Conservation (phyloP, 2,888 invertebrate species). For the Leptopterna dolabrata region DNA sequence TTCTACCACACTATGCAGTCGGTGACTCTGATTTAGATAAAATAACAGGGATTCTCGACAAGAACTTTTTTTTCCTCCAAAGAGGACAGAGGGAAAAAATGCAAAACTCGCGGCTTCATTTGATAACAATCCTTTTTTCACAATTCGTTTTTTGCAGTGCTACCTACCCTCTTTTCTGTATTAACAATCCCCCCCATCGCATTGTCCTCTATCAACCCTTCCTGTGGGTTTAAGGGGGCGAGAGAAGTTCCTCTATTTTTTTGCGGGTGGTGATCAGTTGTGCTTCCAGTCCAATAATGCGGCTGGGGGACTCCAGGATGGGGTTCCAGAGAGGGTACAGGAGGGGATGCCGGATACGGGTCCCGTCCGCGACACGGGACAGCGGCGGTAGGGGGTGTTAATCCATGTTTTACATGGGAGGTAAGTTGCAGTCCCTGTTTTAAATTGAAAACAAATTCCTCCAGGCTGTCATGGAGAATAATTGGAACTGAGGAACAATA, state of each 20-base stretch:
- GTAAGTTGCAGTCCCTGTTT: constrained; percentile 1
- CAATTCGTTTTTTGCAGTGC: neutral
- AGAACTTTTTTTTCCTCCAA: neutral
- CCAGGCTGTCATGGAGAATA: neutral
- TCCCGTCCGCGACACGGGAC: neutral
- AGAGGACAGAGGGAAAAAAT: neutral
- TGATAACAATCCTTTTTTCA: neutral
- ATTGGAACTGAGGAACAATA: neutral
- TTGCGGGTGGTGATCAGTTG: neutral
- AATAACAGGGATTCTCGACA: neutral
- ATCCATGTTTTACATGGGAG: constrained; percentile 26
- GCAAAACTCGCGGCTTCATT: neutral
- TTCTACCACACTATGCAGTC: too few species aligned
- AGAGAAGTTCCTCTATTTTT: neutral
- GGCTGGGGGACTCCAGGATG: neutral
- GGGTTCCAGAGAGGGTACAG: neutral
- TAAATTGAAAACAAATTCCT: neutral
- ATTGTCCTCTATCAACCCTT: neutral
- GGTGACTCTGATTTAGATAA: too few species aligned
- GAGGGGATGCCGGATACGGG: too few species aligned
- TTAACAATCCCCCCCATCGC: neutral
- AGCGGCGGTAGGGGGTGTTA: neutral
- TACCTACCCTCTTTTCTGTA: neutral
- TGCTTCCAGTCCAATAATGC: constrained; percentile 24
- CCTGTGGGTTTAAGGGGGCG: neutral